Conservation (phyloP, 2,113 vertebrate species). For the Sardina pilchardus region DNA sequence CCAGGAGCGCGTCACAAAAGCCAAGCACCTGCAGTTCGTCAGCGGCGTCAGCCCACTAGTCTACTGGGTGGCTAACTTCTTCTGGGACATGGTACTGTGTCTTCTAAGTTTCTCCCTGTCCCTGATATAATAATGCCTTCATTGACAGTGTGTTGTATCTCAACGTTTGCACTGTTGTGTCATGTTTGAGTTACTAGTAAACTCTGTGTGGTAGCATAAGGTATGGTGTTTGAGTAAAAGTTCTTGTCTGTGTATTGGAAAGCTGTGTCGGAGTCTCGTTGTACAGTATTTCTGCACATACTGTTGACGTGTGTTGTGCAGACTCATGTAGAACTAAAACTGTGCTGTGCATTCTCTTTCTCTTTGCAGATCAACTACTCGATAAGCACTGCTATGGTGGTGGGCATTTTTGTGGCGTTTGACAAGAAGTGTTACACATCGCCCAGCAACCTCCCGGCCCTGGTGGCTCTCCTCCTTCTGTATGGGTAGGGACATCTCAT, state of each 20-base stretch:
- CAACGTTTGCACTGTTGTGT: neutral
- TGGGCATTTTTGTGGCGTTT: constrained; percentile 86
- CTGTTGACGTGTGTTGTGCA: neutral
- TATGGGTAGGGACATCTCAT: constrained; percentile 91
- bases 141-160: neutral
- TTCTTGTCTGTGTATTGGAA: too few species aligned
- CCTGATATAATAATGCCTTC: neutral
- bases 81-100: constrained; percentile 87
- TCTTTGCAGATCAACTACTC: constrained; percentile 82
- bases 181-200: neutral
- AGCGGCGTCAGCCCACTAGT: constrained; percentile 87
- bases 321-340: neutral
- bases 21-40: constrained; percentile 94
- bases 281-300: neutral
- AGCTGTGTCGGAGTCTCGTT: neutral
- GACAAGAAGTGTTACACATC: constrained; percentile 94
- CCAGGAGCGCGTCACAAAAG: constrained; percentile 90
- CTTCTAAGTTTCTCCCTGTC: neutral
- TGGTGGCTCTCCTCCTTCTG: constrained; percentile 83
- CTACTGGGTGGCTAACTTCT: constrained; percentile 93
- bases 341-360: constrained; percentile 1
- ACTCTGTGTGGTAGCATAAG: too few species aligned
- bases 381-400: constrained; percentile 83
- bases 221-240: neutral
- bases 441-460: constrained; percentile 80